These are phyloP conservation scores for Sitta carolinensis DNA, from an alignment of 2,797 vertebrate genomes.

Conservation along the genomic window DNA sequence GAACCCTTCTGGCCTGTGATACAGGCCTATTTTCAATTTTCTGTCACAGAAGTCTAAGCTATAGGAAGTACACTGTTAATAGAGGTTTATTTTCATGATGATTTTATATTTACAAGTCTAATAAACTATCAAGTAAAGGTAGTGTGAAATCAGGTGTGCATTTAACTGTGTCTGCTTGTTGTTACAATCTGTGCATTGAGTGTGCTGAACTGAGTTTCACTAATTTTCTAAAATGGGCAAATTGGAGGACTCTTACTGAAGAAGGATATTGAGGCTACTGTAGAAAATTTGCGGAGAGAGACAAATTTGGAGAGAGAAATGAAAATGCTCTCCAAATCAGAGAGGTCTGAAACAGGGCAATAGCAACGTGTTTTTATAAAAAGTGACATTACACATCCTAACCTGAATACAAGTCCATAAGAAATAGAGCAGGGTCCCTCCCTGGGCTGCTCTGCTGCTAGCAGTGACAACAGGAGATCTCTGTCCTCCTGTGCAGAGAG, in stretches of 20 bases:
- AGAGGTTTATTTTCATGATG: not conserved
- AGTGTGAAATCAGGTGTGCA: not conserved
- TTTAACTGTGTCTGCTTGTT: not conserved
- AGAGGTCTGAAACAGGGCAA: constrained; percentile 71
- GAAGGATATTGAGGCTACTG: constrained; percentile 73
- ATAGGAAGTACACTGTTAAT: not conserved
- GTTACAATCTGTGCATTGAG: not conserved
- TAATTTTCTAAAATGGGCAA: constrained; percentile 60
- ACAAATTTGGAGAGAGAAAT: constrained; percentile 66
- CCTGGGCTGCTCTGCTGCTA: not conserved
- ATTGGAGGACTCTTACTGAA: constrained; percentile 65
- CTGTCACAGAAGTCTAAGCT: not conserved
- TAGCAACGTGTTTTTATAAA: not conserved
- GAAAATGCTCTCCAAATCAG: constrained; percentile 65
- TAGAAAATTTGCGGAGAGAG: constrained; percentile 74
- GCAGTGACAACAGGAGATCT: not conserved
- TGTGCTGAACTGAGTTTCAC: constrained; percentile 25
- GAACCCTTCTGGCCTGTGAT: not conserved
- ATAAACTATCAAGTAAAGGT: not conserved
- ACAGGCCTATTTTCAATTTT: not conserved
- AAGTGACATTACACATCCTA: not conserved
- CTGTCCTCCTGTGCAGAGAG: fast-evolving
- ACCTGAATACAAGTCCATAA: not conserved
- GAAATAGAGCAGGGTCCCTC: not conserved
- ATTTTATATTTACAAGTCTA: not conserved